These are phyloP conservation scores for Octodon degus DNA, from an alignment of 2,113 vertebrate species.

Conservation along the genomic window DNA sequence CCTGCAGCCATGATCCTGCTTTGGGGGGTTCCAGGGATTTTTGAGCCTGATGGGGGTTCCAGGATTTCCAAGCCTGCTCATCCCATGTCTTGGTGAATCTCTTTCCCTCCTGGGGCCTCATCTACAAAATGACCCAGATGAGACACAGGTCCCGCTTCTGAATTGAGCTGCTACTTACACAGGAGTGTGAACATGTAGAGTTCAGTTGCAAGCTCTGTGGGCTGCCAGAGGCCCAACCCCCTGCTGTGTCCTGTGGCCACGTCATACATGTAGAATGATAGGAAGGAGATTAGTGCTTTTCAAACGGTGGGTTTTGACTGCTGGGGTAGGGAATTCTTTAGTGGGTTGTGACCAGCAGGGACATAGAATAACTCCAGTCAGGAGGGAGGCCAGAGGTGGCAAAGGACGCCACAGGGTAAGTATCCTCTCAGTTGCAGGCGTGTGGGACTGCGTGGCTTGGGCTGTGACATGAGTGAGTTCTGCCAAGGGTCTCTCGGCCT, in stretches of 20 bases:
- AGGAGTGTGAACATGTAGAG: neutral
- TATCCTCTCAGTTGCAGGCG: neutral
- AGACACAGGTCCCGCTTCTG: neutral
- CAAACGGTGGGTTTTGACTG: too few relatives aligned
- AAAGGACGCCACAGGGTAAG: neutral
- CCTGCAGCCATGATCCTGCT: neutral
- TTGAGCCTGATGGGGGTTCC: too few relatives aligned
- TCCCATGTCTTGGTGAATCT: neutral
- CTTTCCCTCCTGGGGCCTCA: neutral
- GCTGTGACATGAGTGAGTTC: neutral
- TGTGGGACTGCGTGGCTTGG: accelerated
- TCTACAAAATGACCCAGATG: neutral
- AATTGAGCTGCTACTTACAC: neutral
- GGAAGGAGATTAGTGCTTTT: neutral
- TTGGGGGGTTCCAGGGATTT: neutral
- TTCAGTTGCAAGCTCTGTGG: neutral
- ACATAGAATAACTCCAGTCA: neutral
- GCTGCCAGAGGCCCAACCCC: accelerated
- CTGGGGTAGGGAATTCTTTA: neutral
- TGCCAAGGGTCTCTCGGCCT: neutral
- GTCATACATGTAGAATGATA: accelerated
- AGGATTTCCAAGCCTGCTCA: neutral
- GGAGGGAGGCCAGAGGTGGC: neutral
- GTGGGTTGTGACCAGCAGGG: neutral
- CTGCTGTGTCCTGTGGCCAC: accelerated